Base-by-base conservation (phyloP, 1,140 invertebrate genomes). In the Acromyrmex echinatior region DNA sequence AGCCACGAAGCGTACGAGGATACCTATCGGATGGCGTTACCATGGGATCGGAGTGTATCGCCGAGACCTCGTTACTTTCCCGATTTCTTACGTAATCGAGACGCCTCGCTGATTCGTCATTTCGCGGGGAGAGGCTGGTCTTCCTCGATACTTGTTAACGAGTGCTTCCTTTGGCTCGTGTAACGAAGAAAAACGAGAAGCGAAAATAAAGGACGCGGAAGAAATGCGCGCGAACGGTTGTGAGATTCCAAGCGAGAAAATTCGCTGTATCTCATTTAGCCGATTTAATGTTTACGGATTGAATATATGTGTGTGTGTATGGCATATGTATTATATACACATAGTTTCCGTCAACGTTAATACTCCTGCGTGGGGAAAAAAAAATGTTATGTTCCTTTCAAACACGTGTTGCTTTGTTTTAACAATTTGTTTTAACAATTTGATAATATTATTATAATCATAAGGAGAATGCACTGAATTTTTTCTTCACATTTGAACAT, bases 11-110 rank as follows among this genome's bases (percentile, higher is more conserved):
- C 39, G 45, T 62, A 87, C 68, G 56, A 68, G 49, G 56, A 77
- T 35, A 45, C 35, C 56, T 80, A 53, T 53, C 51, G 35, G 80
- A 71, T 78, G 86, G 88, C 88, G 92, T 93, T 93, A 90, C 92
- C 92, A 93, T 93, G 92, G 91, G 65, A 90, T 70, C 88, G 77
- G 66, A 86, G 68, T 65, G 35, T 79, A 87, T 80, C 88, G 88
- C 53, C 74, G 58, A 81, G 82, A 88, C 58, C 81, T 89, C 56
- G 77, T 91, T 91, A 91, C 73, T 86, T 91, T 86, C 65, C 49
- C 65, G 86, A 86, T 87, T 89, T 86, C 87, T 89, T 63, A 63
- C 71, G 73, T 84, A 79, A 90, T 86, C 81, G 86, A 79, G 35
- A 86, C 87, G 86, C 66, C 60, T 90, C 60, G 78, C 12, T 86